Evolutionary conservation across 2,888 invertebrate species (phyloP).

Genomic region (Trissonchulus sp.): DNA sequence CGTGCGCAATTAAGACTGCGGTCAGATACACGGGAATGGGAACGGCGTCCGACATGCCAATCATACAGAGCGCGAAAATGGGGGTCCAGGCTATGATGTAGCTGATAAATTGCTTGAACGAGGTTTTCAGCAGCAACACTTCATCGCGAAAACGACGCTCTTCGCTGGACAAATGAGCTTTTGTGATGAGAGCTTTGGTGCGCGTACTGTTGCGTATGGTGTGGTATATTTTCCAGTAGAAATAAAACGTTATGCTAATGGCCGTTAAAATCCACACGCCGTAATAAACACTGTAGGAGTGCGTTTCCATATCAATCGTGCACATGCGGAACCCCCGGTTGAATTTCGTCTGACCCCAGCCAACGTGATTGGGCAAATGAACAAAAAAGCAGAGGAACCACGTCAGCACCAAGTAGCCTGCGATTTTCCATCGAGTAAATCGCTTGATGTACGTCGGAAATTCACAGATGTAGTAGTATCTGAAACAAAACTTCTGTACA

Average conservation of each 20-base stretch:
- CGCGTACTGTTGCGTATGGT: conserved; percentile 31
- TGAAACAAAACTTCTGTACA: no score
- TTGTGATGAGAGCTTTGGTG: not conserved
- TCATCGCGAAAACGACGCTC: conserved; percentile 36
- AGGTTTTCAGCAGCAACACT: conserved; percentile 40
- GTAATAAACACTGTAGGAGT: no score
- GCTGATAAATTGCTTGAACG: conserved; percentile 42
- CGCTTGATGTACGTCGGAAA: no score
- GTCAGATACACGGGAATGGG: conserved; percentile 41
- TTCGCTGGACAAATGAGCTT: not conserved
- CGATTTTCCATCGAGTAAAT: no score
- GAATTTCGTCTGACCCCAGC: no score
- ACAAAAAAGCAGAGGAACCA: no score
- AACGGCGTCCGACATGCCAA: conserved; percentile 39
- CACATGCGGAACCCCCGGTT: no score
- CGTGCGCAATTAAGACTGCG: conserved; percentile 41
- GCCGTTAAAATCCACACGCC: conserved; percentile 38
- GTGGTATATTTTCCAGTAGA: conserved; percentile 38
- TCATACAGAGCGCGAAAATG: conserved; percentile 39
- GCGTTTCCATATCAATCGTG: no score
- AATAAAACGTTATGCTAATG: conserved; percentile 38
- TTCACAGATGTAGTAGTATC: no score
- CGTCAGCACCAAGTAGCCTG: no score
- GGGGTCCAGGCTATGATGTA: conserved; percentile 43
- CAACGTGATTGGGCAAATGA: no score